Base-by-base conservation (phyloP, 2,888 invertebrate species). In the Plemyria rubiginata region DNA sequence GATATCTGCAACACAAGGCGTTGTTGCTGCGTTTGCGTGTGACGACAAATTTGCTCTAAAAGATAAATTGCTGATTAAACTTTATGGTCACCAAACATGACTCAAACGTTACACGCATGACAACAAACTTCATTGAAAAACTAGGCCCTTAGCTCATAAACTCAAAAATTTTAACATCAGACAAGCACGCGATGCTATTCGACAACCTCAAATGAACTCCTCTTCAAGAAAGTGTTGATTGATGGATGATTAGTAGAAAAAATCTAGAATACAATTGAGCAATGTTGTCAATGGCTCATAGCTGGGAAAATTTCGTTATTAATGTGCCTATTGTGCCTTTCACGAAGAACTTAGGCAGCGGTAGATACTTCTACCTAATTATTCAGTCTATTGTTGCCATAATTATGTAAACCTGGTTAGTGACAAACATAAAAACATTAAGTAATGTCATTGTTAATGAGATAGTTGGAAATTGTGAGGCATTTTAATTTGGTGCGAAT, bases 261-360 rank as follows among this genome's bases (percentile, higher is more conserved):
- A 54, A 43, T 32, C 13, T 38, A 32, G 32, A 48, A 48, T 13
- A 48, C 45, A 51, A 51, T 57, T 57, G 36, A 58, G 57, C 45
- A 58, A 58, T 51, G 12, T 51, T 38, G 29, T 56, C 32, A 45
- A 32, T 13, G 5, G 13, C 29, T 13, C 45, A 28, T 28, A 7
- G 22, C 52, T 58, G 57, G 45, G 57, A 58, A 52, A 36, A 43
- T 36, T 51, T 58, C 52, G 51, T 51, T 45, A 50, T 51, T 32
- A 13, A 51, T 28, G 50, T 32, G 54, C 22, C 51, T 36, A 58
- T 58, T 58, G 57, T 58, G 13, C 22, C 45, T 58, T 58, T 58
- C 45, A 43, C 51, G 22, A 50, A 38, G 36, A 4, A 38, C 8
- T 7, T 38, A 38, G 36, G 3, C 8, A 38, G 36, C 6, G 36